Evolutionary conservation across 2,797 vertebrate genomes (phyloP), one percentile per base, ranked within the genome.

Genomic region (Sebastolobus alascanus): DNA sequence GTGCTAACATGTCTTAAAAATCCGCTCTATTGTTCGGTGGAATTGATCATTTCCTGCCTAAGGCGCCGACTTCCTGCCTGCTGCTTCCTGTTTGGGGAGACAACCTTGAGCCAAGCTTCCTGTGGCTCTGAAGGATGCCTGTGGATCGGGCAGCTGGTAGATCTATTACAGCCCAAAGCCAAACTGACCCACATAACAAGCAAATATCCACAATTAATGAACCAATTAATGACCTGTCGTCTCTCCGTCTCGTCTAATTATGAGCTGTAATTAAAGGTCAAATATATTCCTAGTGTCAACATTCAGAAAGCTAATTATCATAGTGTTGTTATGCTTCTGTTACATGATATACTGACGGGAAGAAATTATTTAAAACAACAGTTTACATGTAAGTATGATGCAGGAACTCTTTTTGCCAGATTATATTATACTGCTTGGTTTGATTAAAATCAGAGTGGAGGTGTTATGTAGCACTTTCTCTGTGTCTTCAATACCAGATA

Each of bases 1-100:
- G 82, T 81, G 84, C 85, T 79, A 87, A 91, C 86, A 84, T 68
- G 84, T 77, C 75, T 80, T 77, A 73, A 85, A 93, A 38, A 84
- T 72, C 68, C 7, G 25, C 46, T 73, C 92, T 40, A 96, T 96
- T 96, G 94, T 96, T 92, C 50, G 1, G 67, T 35, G 68, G 89
- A 79, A 93, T 76, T 79, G 92, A 87, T 87, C 89, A 92, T 90
- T 94, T 96, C 93, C 93, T 91, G 88, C 60, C 87, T 68, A 75
- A 65, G 77, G 77, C 63, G 35, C 86, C 33, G 25, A 90, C 89
- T 91, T 95, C 94, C 95, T 95, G 94, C 77, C 94, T 91, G 85
- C 92, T 93, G 92, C 84, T 95, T 96, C 96, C 95, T 96, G 95
- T 95, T 95, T 94, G 84, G 79, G 43, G 82, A 84, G 90, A 89